phyloP scores from a whole-genome alignment of 2,797 vertebrate species.

The Pantherophis alleghaniensis region DNA sequence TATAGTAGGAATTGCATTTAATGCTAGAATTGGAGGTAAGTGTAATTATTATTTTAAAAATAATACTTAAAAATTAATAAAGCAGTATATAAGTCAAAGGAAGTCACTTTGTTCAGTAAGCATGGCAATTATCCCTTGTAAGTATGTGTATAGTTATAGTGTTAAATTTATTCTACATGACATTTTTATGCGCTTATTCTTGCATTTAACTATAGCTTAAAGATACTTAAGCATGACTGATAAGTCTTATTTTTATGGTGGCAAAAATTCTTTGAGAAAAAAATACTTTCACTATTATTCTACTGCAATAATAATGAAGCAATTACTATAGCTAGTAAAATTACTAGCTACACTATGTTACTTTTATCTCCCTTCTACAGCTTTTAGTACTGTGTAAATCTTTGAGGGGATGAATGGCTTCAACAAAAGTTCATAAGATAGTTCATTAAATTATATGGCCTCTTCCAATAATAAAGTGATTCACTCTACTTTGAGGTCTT shows the following conservation, averaged over 20 bases:
- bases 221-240: not conserved
- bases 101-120: not conserved
- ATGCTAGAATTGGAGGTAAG: conserved; percentile 96
- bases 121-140: not conserved
- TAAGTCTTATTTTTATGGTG: not conserved
- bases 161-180: not conserved
- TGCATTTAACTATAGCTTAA: not conserved
- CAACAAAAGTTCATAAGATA: not conserved
- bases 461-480: not conserved
- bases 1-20: conserved; percentile 96
- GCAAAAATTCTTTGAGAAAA: not conserved
- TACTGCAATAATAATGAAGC: not conserved
- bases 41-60: conserved; percentile 30
- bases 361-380: not conserved
- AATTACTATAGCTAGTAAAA: not conserved
- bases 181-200: not conserved
- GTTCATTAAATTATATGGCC: not conserved
- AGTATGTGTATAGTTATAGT: not conserved
- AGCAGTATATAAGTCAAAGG: not conserved
- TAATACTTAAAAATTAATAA: conserved; percentile 2
- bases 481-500: not conserved
- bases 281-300: not conserved
- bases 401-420: not conserved
- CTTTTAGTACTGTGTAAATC: not conserved
- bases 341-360: not conserved